phyloP scores from a whole-genome alignment of 2,113 vertebrate genomes.

The Tor tambroides region DNA sequence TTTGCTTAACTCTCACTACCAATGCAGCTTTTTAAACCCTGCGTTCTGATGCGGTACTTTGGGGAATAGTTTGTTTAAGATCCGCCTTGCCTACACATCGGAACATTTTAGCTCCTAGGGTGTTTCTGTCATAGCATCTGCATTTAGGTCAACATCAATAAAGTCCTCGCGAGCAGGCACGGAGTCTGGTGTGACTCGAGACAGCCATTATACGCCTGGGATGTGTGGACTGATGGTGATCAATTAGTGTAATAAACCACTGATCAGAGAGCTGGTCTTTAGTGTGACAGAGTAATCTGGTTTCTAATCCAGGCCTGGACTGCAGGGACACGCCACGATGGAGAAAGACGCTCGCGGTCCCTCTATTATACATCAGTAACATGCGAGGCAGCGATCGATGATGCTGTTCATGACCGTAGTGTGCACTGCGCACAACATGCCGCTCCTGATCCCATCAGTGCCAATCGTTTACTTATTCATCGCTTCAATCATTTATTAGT shows the following conservation, averaged over 20 bases:
- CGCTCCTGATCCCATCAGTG: slow-evolving; percentile 46
- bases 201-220: not conserved
- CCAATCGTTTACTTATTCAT: slow-evolving; percentile 55
- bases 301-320: slow-evolving; percentile 48
- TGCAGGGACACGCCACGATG: not conserved
- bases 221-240: slow-evolving; percentile 39
- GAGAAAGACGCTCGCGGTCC: slow-evolving; percentile 22
- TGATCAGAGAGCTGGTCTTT: slow-evolving; percentile 33
- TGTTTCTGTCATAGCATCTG: not conserved
- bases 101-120: not conserved
- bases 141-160: slow-evolving; percentile 17
- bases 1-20: not conserved
- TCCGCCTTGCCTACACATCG: not conserved
- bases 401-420: slow-evolving; percentile 36
- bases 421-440: slow-evolving; percentile 40
- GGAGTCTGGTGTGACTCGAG: not conserved
- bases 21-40: not conserved
- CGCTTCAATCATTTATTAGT: slow-evolving; percentile 52
- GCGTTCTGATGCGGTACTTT: not conserved
- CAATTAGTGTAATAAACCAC: slow-evolving; percentile 46
- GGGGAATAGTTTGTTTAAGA: not conserved
- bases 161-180: not conserved
- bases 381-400: slow-evolving; percentile 38
- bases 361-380: slow-evolving; percentile 47
- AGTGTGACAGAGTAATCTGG: slow-evolving; percentile 46